These are phyloP conservation scores for Micropoecilia bifurca DNA, from an alignment of 2,797 vertebrate species.

Conservation along the genomic window DNA sequence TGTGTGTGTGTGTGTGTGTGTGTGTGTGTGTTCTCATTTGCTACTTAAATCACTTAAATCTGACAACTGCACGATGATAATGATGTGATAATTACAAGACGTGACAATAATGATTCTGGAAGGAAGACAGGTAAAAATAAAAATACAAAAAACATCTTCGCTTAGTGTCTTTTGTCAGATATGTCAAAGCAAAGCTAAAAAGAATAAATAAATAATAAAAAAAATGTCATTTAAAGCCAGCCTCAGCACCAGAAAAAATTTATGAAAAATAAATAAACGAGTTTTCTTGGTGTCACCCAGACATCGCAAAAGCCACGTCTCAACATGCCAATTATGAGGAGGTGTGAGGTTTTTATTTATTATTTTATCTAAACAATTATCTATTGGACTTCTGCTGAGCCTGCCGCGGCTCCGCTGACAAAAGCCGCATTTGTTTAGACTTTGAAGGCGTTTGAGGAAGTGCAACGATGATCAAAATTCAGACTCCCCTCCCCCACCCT, in stretches of 20 bases:
- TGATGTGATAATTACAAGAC: neutral
- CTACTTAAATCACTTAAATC: neutral
- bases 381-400: slow-evolving; percentile 75
- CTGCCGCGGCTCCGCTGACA: slow-evolving; percentile 54
- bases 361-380: slow-evolving; percentile 59
- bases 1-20: no score
- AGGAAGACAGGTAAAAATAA: neutral
- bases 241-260: neutral
- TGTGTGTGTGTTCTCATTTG: neutral
- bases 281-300: neutral
- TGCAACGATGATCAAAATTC: slow-evolving; percentile 60
- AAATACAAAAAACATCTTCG: neutral
- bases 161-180: neutral
- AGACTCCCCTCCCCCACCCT: slow-evolving; percentile 6
- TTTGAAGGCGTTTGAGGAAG: slow-evolving; percentile 31
- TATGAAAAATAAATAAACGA: neutral
- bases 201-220: neutral
- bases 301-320: slow-evolving; percentile 43
- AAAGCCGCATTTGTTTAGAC: slow-evolving; percentile 24
- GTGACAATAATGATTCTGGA: slow-evolving; percentile 2
- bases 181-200: no score
- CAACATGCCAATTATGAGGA: slow-evolving; percentile 77
- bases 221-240: neutral
- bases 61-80: neutral
- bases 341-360: slow-evolving; percentile 73